phyloP scores from a whole-genome alignment of 1,140 invertebrate genomes.

The Leptopilina clavipes region DNA sequence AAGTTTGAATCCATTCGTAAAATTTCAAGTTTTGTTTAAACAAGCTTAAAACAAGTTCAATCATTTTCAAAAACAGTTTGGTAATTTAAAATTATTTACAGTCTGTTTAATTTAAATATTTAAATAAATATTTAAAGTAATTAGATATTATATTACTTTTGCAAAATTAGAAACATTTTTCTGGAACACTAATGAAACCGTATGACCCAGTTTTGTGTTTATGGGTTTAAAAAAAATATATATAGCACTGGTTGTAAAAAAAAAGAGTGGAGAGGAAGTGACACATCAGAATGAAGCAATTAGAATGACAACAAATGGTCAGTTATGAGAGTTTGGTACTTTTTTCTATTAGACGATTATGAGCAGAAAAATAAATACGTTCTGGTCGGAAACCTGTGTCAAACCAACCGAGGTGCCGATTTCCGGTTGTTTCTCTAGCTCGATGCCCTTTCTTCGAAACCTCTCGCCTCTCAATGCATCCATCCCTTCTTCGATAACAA shows the following conservation, averaged over 20 bases:
- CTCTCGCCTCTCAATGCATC: conserved; percentile 45
- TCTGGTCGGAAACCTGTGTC: conserved; percentile 34
- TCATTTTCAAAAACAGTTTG: too few species aligned
- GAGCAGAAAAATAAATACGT: conserved; percentile 30
- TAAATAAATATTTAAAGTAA: too few species aligned
- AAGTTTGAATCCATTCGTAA: too few species aligned
- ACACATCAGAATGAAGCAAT: conserved; percentile 12
- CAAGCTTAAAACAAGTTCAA: too few species aligned
- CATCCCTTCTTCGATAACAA: conserved; percentile 22
- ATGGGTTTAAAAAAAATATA: not conserved
- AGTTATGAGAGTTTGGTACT: conserved; percentile 3
- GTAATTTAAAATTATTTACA: too few species aligned
- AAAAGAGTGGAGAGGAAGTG: not conserved
- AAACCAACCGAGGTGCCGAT: conserved; percentile 50
- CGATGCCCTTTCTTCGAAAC: conserved; percentile 53
- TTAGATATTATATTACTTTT: too few species aligned
- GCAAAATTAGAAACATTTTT: too few species aligned
- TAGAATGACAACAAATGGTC: conserved; percentile 7
- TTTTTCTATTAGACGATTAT: conserved; percentile 20
- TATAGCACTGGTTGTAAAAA: not conserved
- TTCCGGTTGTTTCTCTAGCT: conserved; percentile 56
- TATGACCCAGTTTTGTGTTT: not conserved
- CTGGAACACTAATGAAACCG: not conserved
- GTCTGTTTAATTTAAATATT: too few species aligned
- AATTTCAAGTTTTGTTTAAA: too few species aligned